Conservation (phyloP, 1,140 invertebrate species). For the Drosophila seguyi region DNA sequence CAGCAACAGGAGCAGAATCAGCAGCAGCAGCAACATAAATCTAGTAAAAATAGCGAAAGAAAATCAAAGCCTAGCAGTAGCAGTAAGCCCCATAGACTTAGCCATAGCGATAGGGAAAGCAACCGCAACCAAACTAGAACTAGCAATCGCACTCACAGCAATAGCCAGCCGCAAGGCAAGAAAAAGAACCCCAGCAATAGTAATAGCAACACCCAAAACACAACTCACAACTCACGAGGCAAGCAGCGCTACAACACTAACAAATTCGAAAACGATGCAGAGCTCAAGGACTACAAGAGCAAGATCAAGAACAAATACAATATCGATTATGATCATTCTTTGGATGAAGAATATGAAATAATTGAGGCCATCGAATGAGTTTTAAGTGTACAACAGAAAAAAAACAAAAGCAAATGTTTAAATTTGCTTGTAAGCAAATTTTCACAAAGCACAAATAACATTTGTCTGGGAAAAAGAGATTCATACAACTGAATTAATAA, state of each 20-base stretch:
- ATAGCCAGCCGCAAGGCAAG: constrained; percentile 20
- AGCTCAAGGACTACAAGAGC: constrained; percentile 83
- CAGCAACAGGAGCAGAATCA: constrained; percentile 52
- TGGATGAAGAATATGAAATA: constrained; percentile 85
- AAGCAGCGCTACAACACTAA: constrained; percentile 61
- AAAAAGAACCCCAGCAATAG: constrained; percentile 47
- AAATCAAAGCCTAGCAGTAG: constrained; percentile 68
- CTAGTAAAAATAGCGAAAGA: constrained; percentile 75
- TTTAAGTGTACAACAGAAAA: background rate
- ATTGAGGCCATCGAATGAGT: constrained; percentile 84
- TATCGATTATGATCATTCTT: constrained; percentile 85
- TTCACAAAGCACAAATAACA: background rate
- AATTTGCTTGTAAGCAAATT: constrained; percentile 4
- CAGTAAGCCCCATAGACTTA: constrained; percentile 62
- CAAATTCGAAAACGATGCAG: constrained; percentile 75
- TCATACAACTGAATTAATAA: background rate
- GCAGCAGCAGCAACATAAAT: constrained; percentile 57
- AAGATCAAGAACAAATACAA: constrained; percentile 85
- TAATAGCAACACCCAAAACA: constrained; percentile 11
- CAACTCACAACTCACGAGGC: constrained; percentile 33
- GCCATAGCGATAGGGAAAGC: constrained; percentile 56
- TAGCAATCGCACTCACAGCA: constrained; percentile 50
- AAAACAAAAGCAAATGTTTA: background rate
- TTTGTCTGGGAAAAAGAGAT: background rate
- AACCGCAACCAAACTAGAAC: constrained; percentile 47